Base-by-base conservation (phyloP, 1,140 invertebrate species). In the Camponotus pennsylvanicus region DNA sequence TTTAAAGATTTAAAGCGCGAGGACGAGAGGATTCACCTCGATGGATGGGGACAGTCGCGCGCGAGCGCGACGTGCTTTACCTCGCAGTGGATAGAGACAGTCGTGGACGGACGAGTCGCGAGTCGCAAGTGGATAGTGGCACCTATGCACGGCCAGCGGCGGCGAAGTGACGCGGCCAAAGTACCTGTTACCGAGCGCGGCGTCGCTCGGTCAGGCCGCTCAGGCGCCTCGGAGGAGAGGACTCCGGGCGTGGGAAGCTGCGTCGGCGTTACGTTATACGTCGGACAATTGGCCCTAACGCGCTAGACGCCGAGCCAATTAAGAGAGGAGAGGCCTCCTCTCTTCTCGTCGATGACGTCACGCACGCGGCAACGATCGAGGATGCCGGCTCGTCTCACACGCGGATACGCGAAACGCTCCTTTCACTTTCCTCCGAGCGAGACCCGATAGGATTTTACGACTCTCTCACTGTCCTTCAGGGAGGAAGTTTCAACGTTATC, bases 231-330 rank as follows among this genome's bases (percentile, higher is more conserved):
- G 61, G 18, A 76, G 59, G 5, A 32, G 61, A 57, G 34, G 59
- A 55, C 59, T 73, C 49, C 86, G 80, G 66, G 90, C 90, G 91
- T 91, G 90, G 87, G 90, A 91, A 92, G 91, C 78, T 91, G 90
- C 90, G 91, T 91, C 86, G 91, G 90, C 89, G 90, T 91, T 84
- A 87, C 78, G 84, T 85, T 91, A 91, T 80, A 75, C 71, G 3
- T 18, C 49, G 69, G 79, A 90, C 90, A 92, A 92, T 92, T 92
- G 91, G 83, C 83, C 73, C 91, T 92, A 92, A 92, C 91, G 91
- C 90, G 91, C 86, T 92, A 90, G 92, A 92, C 92, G 88, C 91
- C 91, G 85, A 86, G 87, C 89, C 92, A 92, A 92, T 92, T 92
- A 91, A 92, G 90, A 88, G 71, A 91, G 90, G 87, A 91, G 71